Conservation (phyloP, 2,113 vertebrate species). For the Eonycteris spelaea region DNA sequence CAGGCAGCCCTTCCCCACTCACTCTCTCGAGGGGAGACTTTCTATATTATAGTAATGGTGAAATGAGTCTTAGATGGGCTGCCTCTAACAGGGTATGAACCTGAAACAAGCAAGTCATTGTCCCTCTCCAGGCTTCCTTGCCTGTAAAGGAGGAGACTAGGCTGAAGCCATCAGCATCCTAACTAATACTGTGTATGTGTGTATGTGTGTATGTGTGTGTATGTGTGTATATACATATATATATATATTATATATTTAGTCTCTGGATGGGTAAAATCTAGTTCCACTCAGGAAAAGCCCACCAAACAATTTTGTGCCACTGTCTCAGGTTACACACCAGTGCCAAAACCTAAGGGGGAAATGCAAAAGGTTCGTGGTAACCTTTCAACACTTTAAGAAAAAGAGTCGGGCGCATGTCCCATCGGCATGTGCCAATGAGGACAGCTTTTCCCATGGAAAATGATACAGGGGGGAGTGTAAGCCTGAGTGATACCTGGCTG, state of each 20-base stretch:
- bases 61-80: neutral
- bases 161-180: neutral
- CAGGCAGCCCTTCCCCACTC: neutral
- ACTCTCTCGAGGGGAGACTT: neutral
- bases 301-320: neutral
- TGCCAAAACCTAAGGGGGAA: neutral
- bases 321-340: no score
- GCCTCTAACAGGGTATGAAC: no score
- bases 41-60: neutral
- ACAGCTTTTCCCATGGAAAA: neutral
- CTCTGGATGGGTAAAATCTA: neutral
- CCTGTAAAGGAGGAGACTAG: neutral
- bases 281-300: neutral
- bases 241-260: neutral
- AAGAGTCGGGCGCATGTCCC: neutral
- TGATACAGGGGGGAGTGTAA: neutral
- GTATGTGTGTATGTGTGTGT: no score
- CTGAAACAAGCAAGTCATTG: neutral
- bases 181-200: no score
- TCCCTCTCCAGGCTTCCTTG: neutral
- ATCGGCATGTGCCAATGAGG: neutral
- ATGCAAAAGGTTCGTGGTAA: neutral
- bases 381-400: neutral
- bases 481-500: neutral
- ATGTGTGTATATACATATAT: rapidly evolving